Percentiles rank a stretch among this genome's conserved stretches.
Evolutionary conservation across 2,113 vertebrate species (phyloP).

Genomic region (Gymnocephalus cernua): DNA sequence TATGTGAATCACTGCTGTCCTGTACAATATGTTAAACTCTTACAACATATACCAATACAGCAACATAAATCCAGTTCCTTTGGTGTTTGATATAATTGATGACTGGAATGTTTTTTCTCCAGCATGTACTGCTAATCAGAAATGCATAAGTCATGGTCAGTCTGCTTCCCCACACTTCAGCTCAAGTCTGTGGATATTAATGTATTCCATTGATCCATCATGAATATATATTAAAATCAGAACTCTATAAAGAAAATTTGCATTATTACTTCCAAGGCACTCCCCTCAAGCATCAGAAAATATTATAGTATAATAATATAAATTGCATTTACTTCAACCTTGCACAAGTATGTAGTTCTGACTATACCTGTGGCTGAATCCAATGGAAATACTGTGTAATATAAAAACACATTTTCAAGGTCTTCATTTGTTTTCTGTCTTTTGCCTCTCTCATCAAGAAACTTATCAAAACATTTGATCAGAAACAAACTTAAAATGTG

Average conservation of each 20-base stretch:
- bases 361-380: neutral
- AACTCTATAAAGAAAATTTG: neutral
- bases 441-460: neutral
- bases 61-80: neutral
- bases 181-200: neutral
- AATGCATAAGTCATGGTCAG: neutral
- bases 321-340: constrained; percentile 1
- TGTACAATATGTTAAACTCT: neutral
- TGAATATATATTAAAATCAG: constrained; percentile 1
- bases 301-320: neutral
- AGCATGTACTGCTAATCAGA: neutral
- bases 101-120: neutral
- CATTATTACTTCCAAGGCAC: neutral
- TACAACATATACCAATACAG: neutral
- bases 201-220: neutral
- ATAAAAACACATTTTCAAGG: neutral
- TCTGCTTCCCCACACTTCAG: neutral
- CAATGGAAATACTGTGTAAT: neutral
- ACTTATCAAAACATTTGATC: neutral
- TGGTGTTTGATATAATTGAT: neutral
- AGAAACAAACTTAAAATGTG: too few species aligned
- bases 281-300: neutral
- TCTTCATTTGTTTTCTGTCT: neutral
- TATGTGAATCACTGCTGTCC: neutral
- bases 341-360: neutral